These are phyloP conservation scores for Chelonoidis abingdonii DNA, from an alignment of 2,113 vertebrate species.

Conservation along the genomic window DNA sequence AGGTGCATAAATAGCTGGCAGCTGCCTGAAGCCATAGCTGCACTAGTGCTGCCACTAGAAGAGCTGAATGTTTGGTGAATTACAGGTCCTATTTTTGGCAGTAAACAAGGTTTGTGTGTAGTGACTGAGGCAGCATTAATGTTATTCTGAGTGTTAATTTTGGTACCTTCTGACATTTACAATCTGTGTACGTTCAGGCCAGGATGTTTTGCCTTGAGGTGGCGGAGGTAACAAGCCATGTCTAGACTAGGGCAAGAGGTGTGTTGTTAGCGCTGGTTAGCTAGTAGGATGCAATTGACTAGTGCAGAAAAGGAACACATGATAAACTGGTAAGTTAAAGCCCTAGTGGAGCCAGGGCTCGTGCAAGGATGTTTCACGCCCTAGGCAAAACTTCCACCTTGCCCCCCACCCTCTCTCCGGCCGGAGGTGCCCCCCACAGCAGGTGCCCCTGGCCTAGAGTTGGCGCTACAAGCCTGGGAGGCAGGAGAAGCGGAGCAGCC, in stretches of 20 bases:
- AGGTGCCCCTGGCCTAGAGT: too few species aligned
- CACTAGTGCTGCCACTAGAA: not conserved
- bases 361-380: too few species aligned
- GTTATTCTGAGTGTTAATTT: not conserved
- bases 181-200: not conserved
- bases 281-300: not conserved
- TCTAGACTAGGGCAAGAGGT: not conserved
- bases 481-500: too few species aligned
- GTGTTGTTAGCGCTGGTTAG: not conserved
- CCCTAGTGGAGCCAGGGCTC: not conserved
- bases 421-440: too few species aligned
- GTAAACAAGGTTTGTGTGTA: not conserved
- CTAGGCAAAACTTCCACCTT: too few species aligned
- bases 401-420: too few species aligned
- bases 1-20: accelerated
- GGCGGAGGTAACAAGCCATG: not conserved
- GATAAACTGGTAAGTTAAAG: not conserved
- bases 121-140: not conserved
- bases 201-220: not conserved
- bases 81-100: not conserved
- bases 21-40: not conserved
- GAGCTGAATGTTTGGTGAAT: not conserved
- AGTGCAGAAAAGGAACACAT: not conserved
- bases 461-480: too few species aligned
- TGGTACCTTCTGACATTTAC: not conserved